Percentiles rank a stretch among this genome's conserved stretches.
phyloP scores from a whole-genome alignment of 2,113 vertebrate genomes.

The Ophthalmolycus amberensis region DNA sequence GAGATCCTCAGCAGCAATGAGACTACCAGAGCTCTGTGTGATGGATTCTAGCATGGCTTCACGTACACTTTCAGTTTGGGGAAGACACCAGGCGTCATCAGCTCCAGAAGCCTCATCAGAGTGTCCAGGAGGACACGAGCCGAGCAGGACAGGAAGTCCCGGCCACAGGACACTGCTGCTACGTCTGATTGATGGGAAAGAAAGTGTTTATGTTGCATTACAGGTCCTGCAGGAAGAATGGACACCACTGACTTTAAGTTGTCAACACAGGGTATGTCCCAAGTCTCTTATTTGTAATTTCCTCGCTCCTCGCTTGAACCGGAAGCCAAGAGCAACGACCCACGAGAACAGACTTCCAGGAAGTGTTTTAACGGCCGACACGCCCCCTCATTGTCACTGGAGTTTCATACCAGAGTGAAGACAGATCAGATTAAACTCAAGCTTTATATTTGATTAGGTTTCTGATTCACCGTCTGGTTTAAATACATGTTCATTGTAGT shows the following conservation, averaged over 20 bases:
- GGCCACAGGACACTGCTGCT: constrained; percentile 89
- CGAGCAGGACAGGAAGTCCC: constrained; percentile 91
- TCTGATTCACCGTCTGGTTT: too few species aligned
- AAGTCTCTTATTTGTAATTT: too few species aligned
- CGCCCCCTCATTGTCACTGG: too few species aligned
- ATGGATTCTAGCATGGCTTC: not conserved
- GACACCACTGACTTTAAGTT: not conserved
- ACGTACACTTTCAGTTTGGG: constrained; percentile 94
- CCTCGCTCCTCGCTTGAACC: too few species aligned
- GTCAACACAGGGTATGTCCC: too few species aligned
- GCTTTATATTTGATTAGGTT: too few species aligned
- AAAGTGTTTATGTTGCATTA: constrained; percentile 1
- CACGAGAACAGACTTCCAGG: too few species aligned
- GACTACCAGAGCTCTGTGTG: not conserved
- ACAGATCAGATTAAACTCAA: too few species aligned
- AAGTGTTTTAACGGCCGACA: too few species aligned
- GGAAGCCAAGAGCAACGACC: too few species aligned
- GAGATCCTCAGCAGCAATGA: not conserved
- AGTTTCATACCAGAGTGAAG: too few species aligned
- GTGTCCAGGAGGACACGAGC: constrained; percentile 87
- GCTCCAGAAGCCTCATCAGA: constrained; percentile 87
- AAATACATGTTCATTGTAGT: too few species aligned
- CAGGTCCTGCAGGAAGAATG: not conserved
- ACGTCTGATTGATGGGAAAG: constrained; percentile 84
- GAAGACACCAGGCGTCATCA: constrained; percentile 89